phyloP scores from a whole-genome alignment of 2,797 vertebrate genomes.

The Huso huso region DNA sequence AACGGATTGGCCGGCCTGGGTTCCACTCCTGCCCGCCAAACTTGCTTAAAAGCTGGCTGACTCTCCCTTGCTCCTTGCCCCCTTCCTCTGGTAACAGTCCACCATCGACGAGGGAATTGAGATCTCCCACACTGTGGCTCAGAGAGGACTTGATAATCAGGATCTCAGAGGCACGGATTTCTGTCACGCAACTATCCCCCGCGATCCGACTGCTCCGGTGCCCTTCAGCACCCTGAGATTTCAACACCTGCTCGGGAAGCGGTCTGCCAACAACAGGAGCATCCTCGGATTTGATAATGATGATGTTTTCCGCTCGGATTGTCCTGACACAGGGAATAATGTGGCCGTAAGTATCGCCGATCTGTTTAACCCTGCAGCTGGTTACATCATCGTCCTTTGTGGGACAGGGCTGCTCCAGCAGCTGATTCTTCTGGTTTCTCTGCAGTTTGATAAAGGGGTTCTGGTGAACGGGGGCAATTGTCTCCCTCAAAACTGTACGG shows the following conservation, averaged over 20 bases:
- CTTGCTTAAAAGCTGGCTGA: slow-evolving; percentile 66
- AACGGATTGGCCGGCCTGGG: slow-evolving; percentile 11
- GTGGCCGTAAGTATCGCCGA: slow-evolving; percentile 16
- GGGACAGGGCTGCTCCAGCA: slow-evolving; percentile 38
- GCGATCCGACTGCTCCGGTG: slow-evolving; percentile 26
- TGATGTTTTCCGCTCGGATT: slow-evolving; percentile 63
- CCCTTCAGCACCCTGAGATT: slow-evolving; percentile 34
- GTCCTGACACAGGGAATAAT: slow-evolving; percentile 45
- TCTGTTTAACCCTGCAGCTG: slow-evolving; percentile 25
- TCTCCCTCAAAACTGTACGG: slow-evolving; percentile 58
- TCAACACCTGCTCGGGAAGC: not conserved
- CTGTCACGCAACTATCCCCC: slow-evolving; percentile 55
- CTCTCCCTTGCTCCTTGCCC: slow-evolving; percentile 42
- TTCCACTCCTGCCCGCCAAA: slow-evolving; percentile 49
- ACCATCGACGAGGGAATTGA: not conserved
- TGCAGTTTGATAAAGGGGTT: slow-evolving; percentile 67
- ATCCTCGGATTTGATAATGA: slow-evolving; percentile 59
- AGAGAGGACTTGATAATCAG: slow-evolving; percentile 57
- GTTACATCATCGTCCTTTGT: slow-evolving; percentile 22
- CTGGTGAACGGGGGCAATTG: slow-evolving; percentile 64
- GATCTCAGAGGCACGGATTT: slow-evolving; percentile 61
- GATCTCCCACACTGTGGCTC: slow-evolving; percentile 32
- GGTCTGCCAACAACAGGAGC: too few species aligned
- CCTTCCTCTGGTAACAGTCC: slow-evolving; percentile 9
- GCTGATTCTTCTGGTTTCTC: slow-evolving; percentile 20